Conservation (phyloP, 2,797 vertebrate species). For the Etheostoma perlongum region DNA sequence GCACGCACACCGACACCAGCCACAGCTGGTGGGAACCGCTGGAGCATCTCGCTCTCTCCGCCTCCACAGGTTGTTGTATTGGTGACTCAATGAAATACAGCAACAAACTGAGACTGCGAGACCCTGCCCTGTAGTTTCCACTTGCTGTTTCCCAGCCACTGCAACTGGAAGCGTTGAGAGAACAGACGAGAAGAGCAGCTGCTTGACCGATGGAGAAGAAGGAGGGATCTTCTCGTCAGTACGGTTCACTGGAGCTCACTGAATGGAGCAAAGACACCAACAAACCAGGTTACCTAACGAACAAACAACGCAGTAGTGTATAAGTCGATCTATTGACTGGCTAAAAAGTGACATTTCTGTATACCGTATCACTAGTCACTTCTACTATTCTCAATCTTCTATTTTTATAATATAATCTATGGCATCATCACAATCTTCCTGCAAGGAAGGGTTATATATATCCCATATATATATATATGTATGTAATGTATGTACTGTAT, state of each 20-base stretch:
- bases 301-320: not conserved
- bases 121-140: slow-evolving; percentile 38
- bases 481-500: no score
- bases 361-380: not conserved
- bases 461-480: no score
- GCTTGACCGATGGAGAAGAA: slow-evolving; percentile 77
- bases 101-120: slow-evolving; percentile 19
- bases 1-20: slow-evolving; percentile 29
- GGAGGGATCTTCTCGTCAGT: slow-evolving; percentile 68
- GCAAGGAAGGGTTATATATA: no score
- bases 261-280: slow-evolving; percentile 70
- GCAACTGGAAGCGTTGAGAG: slow-evolving; percentile 21
- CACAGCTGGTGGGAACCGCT: slow-evolving; percentile 25
- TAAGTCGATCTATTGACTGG: not conserved
- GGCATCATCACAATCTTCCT: not conserved
- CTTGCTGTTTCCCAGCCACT: slow-evolving; percentile 12
- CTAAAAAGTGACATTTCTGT: not conserved
- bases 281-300: slow-evolving; percentile 69
- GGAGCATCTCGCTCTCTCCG: slow-evolving; percentile 37
- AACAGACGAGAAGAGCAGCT: slow-evolving; percentile 44
- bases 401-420: not conserved
- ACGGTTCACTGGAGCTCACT: slow-evolving; percentile 82
- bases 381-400: not conserved
- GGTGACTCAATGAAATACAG: slow-evolving; percentile 54
- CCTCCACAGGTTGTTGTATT: slow-evolving; percentile 40